Percentiles rank a stretch among this genome's conserved stretches.
phyloP scores from a whole-genome alignment of 2,797 vertebrate species.

The Microctenopoma steveboyesi region DNA sequence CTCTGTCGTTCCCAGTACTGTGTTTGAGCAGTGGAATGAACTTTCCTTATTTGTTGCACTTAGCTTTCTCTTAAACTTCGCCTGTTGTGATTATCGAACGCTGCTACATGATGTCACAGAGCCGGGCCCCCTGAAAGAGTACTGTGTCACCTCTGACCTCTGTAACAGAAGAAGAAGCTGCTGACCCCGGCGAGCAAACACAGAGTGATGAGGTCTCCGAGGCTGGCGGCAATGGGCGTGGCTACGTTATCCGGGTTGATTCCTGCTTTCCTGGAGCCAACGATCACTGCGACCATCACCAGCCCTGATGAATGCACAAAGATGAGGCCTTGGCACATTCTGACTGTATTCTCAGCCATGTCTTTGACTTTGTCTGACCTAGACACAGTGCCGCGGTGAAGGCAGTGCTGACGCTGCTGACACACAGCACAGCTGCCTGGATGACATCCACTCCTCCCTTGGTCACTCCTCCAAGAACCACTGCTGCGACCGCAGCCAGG shows the following conservation, averaged over 20 bases:
- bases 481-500: slow-evolving; percentile 86
- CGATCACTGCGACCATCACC: slow-evolving; percentile 88
- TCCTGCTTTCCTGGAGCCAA: slow-evolving; percentile 85
- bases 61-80: neutral
- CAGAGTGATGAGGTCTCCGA: slow-evolving; percentile 90
- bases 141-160: slow-evolving; percentile 75
- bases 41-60: neutral
- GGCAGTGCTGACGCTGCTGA: slow-evolving; percentile 89
- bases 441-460: slow-evolving; percentile 79
- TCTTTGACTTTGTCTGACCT: slow-evolving; percentile 76
- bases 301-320: slow-evolving; percentile 76
- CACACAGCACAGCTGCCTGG: slow-evolving; percentile 85
- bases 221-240: slow-evolving; percentile 91
- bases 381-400: slow-evolving; percentile 87
- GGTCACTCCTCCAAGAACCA: slow-evolving; percentile 83
- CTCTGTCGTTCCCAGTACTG: neutral
- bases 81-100: neutral
- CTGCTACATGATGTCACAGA: neutral
- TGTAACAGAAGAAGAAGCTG: slow-evolving; percentile 85
- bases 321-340: neutral
- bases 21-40: no score
- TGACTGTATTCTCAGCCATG: neutral
- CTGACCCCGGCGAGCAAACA: slow-evolving; percentile 87
- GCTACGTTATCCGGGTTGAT: slow-evolving; percentile 93
- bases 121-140: neutral